Evolutionary conservation across 2,888 invertebrate species (phyloP), one percentile per base, ranked within the genome.

Genomic region (Plagiodera versicolora): DNA sequence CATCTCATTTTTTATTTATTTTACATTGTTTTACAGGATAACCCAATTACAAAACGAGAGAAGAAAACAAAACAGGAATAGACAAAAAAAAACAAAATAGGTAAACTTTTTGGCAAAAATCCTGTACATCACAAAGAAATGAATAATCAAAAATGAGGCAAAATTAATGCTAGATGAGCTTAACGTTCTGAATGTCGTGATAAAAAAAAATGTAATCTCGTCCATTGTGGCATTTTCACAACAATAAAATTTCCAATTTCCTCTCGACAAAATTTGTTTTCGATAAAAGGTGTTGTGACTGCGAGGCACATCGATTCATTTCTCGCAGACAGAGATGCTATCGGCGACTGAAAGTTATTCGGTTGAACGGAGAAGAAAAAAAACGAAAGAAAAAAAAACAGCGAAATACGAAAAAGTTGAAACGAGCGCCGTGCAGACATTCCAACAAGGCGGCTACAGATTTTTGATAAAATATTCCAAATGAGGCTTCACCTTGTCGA

Each of bases 401-500:
- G 18, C 39, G 39, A 52, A 32, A 28, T 28, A 6, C 28, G 39
- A 39, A 39, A 39, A 39, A 39, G 3, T 39, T 14, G 39, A 39
- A 14, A 39, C 14, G 39, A 32, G 14, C 39, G 39, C 39, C 14
- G 14, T 39, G 44, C 53, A 53, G 44, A 45, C 59, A 54, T 54
- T 59, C 59, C 54, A 45, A 18, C 39, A 35, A 54, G 19, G 32
- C 49, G 54, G 54, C 54, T 53, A 30, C 28, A 59, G 54, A 55
- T 54, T 59, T 59, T 55, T 48, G 59, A 59, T 59, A 59, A 59
- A 59, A 59, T 54, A 59, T 55, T 54, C 54, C 39, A 49, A 53
- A 53, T 53, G 53, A 53, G 53, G 44, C 53, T 53, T 53, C 53
- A 53, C 53, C 44, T 44, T 35, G 45, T 39, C 16, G 44, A 53